Conservation (phyloP, 2,888 invertebrate genomes). For the Microchrysa polita region DNA sequence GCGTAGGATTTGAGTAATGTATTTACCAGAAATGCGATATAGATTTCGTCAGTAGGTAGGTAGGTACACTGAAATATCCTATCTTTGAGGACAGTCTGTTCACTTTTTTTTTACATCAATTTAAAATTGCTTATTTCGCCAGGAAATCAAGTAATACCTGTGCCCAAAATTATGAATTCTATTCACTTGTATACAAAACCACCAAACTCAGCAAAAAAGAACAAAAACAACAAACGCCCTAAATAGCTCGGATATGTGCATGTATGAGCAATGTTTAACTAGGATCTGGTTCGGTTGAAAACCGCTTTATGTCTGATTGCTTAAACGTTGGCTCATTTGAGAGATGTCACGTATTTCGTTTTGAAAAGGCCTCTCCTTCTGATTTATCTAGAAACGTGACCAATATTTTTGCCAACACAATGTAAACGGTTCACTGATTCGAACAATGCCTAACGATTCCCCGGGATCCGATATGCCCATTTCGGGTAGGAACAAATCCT, state of each 20-base stretch:
- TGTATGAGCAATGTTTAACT: neutral
- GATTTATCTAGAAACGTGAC: constrained; percentile 49
- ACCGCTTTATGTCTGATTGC: constrained; percentile 30
- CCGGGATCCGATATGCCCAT: constrained; percentile 19
- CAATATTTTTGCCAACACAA: constrained; percentile 47
- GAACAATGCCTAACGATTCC: constrained; percentile 42
- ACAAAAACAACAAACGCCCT: no score
- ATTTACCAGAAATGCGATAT: no score
- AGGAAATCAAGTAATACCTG: no score
- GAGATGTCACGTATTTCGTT: constrained; percentile 47
- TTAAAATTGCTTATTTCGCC: no score
- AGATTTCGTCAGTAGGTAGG: no score
- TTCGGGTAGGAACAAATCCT: constrained; percentile 28
- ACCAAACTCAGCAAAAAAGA: no score
- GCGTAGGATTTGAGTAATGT: no score
- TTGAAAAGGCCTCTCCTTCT: constrained; percentile 47
- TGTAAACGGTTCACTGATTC: constrained; percentile 45
- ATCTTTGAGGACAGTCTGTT: no score
- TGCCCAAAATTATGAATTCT: no score
- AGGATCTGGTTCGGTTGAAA: neutral
- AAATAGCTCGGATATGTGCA: neutral
- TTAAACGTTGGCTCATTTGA: constrained; percentile 46
- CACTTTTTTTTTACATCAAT: no score
- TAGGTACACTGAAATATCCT: no score
- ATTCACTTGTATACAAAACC: no score